Percentiles rank a stretch among this genome's conserved stretches.
Evolutionary conservation across 1,140 invertebrate genomes (phyloP).

Genomic region (Akabosia matsudoensis): DNA sequence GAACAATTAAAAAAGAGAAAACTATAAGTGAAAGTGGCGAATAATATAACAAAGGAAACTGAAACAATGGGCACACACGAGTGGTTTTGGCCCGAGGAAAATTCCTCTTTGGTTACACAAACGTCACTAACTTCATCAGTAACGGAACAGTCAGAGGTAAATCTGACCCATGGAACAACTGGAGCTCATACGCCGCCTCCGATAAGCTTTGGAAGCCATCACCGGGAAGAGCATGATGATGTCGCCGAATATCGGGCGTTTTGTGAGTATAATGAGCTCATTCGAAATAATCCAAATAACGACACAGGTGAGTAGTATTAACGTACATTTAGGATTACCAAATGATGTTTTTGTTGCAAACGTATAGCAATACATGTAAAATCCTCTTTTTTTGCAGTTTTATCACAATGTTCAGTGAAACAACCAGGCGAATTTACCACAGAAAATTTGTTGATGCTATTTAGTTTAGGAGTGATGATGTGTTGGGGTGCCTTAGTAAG

Average conservation of each 20-base stretch:
- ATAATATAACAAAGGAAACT: not conserved
- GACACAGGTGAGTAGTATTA: not conserved
- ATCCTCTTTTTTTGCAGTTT: not conserved
- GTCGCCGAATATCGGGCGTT: not conserved
- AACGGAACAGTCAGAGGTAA: not conserved
- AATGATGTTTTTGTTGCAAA: not conserved
- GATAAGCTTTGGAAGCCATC: not conserved
- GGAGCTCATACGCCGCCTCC: not conserved
- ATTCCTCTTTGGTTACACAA: not conserved
- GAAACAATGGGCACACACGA: not conserved
- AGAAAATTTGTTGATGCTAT: constrained; percentile 23
- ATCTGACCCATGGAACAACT: not conserved
- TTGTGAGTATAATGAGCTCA: not conserved
- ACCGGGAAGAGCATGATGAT: not conserved
- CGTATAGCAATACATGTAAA: not conserved
- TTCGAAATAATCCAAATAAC: constrained; percentile 5
- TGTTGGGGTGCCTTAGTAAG: constrained; percentile 33
- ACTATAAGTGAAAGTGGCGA: not conserved
- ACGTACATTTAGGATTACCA: not conserved
- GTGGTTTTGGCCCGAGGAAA: not conserved
- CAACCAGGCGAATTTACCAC: constrained; percentile 1
- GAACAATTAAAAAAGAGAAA: not conserved
- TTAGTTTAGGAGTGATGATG: constrained; percentile 38
- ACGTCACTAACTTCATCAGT: not conserved
- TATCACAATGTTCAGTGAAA: not conserved